These are phyloP conservation scores for Microchirus variegatus DNA, from an alignment of 2,797 vertebrate genomes.

Conservation along the genomic window DNA sequence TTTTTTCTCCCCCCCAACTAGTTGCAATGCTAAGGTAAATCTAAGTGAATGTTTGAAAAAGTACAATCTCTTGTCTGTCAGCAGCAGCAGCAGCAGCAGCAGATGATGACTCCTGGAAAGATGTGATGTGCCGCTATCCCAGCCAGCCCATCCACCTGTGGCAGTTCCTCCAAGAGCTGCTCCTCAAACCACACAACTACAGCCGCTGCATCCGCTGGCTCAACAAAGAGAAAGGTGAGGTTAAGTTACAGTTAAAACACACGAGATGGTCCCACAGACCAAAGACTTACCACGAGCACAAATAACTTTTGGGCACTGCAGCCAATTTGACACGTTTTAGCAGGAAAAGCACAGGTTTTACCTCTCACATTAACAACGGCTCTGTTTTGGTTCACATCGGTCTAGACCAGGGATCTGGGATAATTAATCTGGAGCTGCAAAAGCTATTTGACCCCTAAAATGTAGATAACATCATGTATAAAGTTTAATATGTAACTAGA, in stretches of 20 bases:
- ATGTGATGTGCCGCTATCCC: constrained; percentile 86
- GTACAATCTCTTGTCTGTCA: neutral
- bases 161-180: constrained; percentile 95
- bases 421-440: no score
- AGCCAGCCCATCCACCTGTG: constrained; percentile 95
- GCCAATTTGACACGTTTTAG: no score
- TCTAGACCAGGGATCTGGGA: no score
- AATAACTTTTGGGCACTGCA: no score
- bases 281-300: no score
- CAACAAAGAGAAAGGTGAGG: constrained; percentile 93
- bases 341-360: no score
- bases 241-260: neutral
- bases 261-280: neutral
- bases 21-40: neutral
- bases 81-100: constrained; percentile 73
- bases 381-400: no score
- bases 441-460: no score
- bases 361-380: no score
- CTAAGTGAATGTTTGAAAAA: neutral
- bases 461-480: no score
- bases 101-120: constrained; percentile 83
- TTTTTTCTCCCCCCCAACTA: no score
- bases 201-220: constrained; percentile 96
- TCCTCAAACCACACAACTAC: constrained; percentile 92
- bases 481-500: no score